phyloP scores from a whole-genome alignment of 2,888 invertebrate species.

The Pinctada fucata region DNA sequence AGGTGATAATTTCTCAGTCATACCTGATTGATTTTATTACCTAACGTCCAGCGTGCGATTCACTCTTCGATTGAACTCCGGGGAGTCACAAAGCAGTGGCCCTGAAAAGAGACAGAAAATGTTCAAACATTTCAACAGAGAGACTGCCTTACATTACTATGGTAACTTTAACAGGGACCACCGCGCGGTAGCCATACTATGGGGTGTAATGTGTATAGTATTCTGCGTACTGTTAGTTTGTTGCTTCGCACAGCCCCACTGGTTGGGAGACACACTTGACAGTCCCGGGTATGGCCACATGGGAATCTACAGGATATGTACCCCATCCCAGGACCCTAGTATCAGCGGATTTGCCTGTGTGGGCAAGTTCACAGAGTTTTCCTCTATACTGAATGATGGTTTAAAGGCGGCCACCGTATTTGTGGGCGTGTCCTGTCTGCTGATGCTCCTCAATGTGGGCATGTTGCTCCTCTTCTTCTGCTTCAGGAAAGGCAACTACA shows the following conservation, averaged over 20 bases:
- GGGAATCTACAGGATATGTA: slow-evolving; percentile 92
- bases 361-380: slow-evolving; percentile 84
- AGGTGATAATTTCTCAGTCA: not conserved
- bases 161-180: slow-evolving; percentile 75
- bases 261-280: slow-evolving; percentile 75
- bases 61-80: not conserved
- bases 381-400: slow-evolving; percentile 87
- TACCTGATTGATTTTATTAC: not conserved
- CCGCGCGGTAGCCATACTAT: slow-evolving; percentile 92
- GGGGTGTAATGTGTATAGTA: slow-evolving; percentile 98
- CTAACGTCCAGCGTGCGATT: not conserved
- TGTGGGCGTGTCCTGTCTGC: slow-evolving; percentile 87
- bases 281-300: slow-evolving; percentile 88
- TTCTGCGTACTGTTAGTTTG: slow-evolving; percentile 96
- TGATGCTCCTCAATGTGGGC: slow-evolving; percentile 91
- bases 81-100: not conserved
- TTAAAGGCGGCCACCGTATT: slow-evolving; percentile 92
- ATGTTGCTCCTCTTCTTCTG: slow-evolving; percentile 93
- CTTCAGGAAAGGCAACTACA: slow-evolving; percentile 89
- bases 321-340: slow-evolving; percentile 27
- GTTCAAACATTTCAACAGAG: slow-evolving; percentile 8
- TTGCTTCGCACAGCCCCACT: slow-evolving; percentile 91
- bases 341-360: slow-evolving; percentile 80
- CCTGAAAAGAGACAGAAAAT: not conserved
- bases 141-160: slow-evolving; percentile 34